Evolutionary conservation across 2,113 vertebrate species (phyloP).

Genomic region (Tenebrosternarchus preto): DNA sequence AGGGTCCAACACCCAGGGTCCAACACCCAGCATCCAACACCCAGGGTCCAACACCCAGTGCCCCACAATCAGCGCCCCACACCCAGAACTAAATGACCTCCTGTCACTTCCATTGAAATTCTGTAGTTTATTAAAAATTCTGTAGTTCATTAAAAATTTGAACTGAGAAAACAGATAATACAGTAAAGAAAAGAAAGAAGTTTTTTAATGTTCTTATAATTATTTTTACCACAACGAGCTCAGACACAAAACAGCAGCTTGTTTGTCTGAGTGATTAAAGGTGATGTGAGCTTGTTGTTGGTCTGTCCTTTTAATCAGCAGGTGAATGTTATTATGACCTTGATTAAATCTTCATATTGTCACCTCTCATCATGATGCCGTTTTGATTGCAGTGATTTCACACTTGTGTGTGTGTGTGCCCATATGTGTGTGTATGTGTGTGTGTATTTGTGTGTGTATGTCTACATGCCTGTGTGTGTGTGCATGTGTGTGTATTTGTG

Average conservation of each 20-base stretch:
- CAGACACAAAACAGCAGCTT: constrained; percentile 61
- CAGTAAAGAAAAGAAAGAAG: neutral
- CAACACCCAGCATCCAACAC: no score
- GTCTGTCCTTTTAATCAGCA: constrained; percentile 73
- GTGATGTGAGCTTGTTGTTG: constrained; percentile 72
- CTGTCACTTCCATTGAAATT: no score
- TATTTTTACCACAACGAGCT: constrained; percentile 19
- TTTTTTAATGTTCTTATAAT: neutral
- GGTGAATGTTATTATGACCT: constrained; percentile 73
- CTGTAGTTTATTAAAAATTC: no score
- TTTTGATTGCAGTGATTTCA: constrained; percentile 70
- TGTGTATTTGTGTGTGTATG: constrained; percentile 25
- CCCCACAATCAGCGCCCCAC: no score
- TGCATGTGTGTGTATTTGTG: neutral
- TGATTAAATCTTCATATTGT: constrained; percentile 76
- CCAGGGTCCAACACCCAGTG: no score
- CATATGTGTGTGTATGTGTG: constrained; percentile 41
- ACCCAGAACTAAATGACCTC: no score
- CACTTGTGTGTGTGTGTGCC: neutral
- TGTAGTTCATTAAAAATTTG: no score
- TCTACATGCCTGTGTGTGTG: constrained; percentile 7
- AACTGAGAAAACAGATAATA: neutral
- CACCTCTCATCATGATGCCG: constrained; percentile 67
- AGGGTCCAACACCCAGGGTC: no score
- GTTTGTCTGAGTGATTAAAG: constrained; percentile 74